phyloP scores from a whole-genome alignment of 2,113 vertebrate species.

The Pomatorhinus ruficollis region DNA sequence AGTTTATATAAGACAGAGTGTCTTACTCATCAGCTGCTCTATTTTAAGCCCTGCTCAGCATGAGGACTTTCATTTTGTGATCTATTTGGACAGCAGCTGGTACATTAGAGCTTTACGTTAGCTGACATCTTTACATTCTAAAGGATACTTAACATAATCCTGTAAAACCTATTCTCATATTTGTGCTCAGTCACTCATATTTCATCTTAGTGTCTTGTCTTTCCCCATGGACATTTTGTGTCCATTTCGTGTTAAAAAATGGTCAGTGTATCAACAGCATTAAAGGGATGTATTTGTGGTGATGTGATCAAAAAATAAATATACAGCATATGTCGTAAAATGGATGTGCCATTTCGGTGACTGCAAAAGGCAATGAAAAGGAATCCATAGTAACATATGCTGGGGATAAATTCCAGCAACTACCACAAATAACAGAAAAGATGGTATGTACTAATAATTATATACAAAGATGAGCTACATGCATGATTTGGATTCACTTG shows the following conservation, averaged over 20 bases:
- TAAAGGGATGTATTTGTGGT: background rate
- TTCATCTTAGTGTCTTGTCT: background rate
- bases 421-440: background rate
- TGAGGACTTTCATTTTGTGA: constrained; percentile 32
- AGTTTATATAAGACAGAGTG: constrained; percentile 33
- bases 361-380: constrained; percentile 40
- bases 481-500: background rate
- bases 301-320: background rate
- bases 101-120: background rate
- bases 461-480: background rate
- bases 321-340: background rate
- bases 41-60: constrained; percentile 39
- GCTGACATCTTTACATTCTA: constrained; percentile 18
- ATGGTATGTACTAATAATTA: background rate
- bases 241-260: background rate
- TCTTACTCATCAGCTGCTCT: constrained; percentile 49
- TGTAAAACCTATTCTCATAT: constrained; percentile 10
- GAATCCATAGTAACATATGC: constrained; percentile 31
- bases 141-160: background rate
- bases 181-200: background rate
- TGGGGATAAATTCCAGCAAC: background rate
- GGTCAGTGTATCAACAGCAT: background rate
- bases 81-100: constrained; percentile 55
- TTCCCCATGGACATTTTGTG: background rate
- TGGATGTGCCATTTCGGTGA: background rate